A percentile compares a stretch with the other conserved stretches of the same genome.
phyloP scores from a whole-genome alignment of 1,140 invertebrate genomes.

The Chionoecetes opilio region DNA sequence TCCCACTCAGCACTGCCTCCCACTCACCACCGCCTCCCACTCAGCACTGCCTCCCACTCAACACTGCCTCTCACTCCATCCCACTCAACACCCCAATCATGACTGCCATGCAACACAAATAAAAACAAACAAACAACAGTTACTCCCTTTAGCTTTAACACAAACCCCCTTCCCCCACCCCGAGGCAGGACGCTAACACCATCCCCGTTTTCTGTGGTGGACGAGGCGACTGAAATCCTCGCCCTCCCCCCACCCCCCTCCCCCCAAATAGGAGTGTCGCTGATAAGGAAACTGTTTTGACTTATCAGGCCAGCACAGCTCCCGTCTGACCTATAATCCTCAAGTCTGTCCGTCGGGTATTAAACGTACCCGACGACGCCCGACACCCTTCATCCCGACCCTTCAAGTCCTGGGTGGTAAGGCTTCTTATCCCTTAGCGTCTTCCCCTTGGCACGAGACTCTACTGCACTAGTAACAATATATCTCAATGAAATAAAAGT shows the following conservation, averaged over 20 bases:
- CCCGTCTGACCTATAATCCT: conserved; percentile 70
- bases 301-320: conserved; percentile 63
- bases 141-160: neutral
- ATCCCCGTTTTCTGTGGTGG: neutral
- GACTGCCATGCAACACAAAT: no score
- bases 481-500: conserved; percentile 68
- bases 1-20: no score
- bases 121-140: no score
- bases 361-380: neutral
- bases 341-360: conserved; percentile 54
- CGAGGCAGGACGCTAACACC: neutral
- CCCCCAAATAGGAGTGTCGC: neutral
- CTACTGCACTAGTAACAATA: neutral
- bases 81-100: no score
- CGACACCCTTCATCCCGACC: neutral
- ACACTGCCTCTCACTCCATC: no score
- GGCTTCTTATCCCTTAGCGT: neutral
- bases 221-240: neutral
- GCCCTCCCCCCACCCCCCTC: neutral
- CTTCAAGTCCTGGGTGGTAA: neutral
- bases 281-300: conserved; percentile 67
- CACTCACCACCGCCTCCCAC: neutral
- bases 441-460: neutral
- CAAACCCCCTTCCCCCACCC: neutral
- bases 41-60: neutral